A percentile compares a stretch with the other conserved stretches of the same genome.
phyloP scores from a whole-genome alignment of 2,113 vertebrate species.

The Datnioides undecimradiatus region DNA sequence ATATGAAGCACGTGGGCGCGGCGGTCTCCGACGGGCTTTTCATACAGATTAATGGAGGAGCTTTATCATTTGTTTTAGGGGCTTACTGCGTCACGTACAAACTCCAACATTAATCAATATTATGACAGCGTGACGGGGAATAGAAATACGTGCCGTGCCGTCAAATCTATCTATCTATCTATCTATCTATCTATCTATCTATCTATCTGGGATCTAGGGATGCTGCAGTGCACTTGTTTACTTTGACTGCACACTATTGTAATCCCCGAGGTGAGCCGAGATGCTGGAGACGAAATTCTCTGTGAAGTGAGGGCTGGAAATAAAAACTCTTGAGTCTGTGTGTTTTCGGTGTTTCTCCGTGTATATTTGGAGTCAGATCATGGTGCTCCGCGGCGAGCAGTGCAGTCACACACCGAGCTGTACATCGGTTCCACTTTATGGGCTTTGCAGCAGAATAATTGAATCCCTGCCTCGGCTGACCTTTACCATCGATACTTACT shows the following conservation, averaged over 20 bases:
- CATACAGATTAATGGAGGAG: conserved; percentile 15
- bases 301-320: conserved; percentile 50
- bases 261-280: conserved; percentile 58
- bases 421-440: conserved; percentile 39
- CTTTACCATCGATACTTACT: conserved; percentile 34
- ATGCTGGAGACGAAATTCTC: conserved; percentile 53
- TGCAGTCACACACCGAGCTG: conserved; percentile 29
- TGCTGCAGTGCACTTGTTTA: conserved; percentile 52
- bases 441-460: conserved; percentile 47
- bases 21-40: conserved; percentile 23
- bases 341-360: conserved; percentile 43
- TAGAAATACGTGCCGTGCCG: background rate
- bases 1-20: conserved; percentile 40
- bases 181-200: background rate
- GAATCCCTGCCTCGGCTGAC: conserved; percentile 39
- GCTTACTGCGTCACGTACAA: conserved; percentile 42
- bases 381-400: conserved; percentile 20
- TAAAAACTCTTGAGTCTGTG: conserved; percentile 36
- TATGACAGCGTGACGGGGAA: conserved; percentile 14
- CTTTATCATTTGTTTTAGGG: conserved; percentile 44
- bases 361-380: conserved; percentile 44
- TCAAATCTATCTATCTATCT: background rate
- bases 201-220: conserved; percentile 21
- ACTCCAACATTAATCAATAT: conserved; percentile 40
- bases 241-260: conserved; percentile 58